Conservation (phyloP, 2,888 invertebrate species). For the Polydrusus cervinus region DNA sequence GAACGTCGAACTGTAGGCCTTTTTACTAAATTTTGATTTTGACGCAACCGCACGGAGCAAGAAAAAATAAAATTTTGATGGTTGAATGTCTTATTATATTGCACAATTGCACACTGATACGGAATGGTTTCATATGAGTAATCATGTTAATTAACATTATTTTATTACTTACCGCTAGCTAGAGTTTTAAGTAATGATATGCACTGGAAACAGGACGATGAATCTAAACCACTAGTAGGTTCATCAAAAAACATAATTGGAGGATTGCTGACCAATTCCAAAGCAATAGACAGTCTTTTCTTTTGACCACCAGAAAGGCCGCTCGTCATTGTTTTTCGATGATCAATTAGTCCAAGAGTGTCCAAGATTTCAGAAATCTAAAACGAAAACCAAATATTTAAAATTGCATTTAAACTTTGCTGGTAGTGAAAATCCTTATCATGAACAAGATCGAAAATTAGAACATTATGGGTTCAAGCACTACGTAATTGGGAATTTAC, state of each 20-base stretch:
- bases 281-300: constrained; percentile 94
- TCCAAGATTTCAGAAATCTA: constrained; percentile 95
- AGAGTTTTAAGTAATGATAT: constrained; percentile 91
- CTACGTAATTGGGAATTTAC: too few species aligned
- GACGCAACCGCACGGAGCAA: too few species aligned
- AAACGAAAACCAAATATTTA: constrained; percentile 19
- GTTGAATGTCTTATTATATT: too few species aligned
- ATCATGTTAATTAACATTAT: neutral
- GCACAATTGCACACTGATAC: neutral
- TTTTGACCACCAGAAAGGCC: constrained; percentile 96
- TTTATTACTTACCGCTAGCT: constrained; percentile 73
- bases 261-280: constrained; percentile 96
- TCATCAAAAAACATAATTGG: constrained; percentile 99
- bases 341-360: constrained; percentile 89
- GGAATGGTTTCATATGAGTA: neutral
- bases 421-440: too few species aligned
- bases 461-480: too few species aligned
- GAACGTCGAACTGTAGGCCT: too few species aligned
- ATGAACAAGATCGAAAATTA: too few species aligned
- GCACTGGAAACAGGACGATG: constrained; percentile 96
- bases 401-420: constrained; percentile 3
- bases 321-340: constrained; percentile 91
- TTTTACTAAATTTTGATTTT: too few species aligned
- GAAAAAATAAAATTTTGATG: too few species aligned
- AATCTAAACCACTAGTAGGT: constrained; percentile 96